Evolutionary conservation across 1,140 invertebrate species (phyloP).

Genomic region (Philotrypesis tridentata): DNA sequence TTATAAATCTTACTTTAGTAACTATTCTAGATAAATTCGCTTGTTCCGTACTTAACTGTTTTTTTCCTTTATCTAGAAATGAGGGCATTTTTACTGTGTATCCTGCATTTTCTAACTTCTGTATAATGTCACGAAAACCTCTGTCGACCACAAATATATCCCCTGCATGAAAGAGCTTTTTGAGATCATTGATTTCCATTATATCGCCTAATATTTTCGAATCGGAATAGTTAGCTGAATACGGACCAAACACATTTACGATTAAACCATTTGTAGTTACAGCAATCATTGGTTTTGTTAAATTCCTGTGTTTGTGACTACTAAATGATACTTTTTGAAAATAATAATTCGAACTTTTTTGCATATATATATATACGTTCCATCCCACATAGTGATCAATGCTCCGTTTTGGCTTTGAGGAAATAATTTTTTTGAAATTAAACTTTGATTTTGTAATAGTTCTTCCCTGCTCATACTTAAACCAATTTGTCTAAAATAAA

Average conservation of each 20-base stretch:
- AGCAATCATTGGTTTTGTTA: neutral
- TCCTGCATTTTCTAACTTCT: slow-evolving; percentile 10
- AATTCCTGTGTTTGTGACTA: neutral
- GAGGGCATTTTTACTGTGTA: neutral
- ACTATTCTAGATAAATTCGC: neutral
- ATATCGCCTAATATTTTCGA: neutral
- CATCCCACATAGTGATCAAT: neutral
- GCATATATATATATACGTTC: neutral
- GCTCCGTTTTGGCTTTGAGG: neutral
- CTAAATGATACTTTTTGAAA: neutral
- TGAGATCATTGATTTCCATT: neutral
- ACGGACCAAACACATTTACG: neutral
- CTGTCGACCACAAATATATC: neutral
- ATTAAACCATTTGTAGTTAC: neutral
- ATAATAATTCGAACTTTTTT: neutral
- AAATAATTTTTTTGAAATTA: neutral
- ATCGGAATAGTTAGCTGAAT: neutral
- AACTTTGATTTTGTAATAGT: too few species aligned
- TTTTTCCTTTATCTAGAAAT: neutral
- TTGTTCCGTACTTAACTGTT: neutral
- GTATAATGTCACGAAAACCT: neutral
- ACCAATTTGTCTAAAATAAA: neutral
- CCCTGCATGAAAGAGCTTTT: neutral
- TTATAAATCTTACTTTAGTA: neutral
- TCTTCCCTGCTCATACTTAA: too few species aligned